Evolutionary conservation across 2,113 vertebrate genomes (phyloP), one percentile per base, ranked within the genome.

Genomic region (Equus quagga): DNA sequence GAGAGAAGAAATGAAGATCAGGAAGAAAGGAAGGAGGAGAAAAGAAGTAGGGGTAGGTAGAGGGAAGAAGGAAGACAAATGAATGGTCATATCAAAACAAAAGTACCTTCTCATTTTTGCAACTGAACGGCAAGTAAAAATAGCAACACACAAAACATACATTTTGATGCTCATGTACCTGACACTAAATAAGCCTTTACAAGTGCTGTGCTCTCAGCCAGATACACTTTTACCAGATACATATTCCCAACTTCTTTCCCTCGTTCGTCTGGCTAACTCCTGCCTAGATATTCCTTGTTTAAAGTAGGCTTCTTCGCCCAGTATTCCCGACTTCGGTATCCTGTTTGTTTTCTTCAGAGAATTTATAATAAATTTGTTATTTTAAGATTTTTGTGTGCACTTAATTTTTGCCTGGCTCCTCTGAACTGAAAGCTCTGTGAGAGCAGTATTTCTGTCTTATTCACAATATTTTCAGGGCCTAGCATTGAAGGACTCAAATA

Each of bases 101-200:
- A 73, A 69, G 67, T 73, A 44, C n/a, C 26, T 91, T 94, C 65
- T 92, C 24, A 62, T 70, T 92, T 96, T 80, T 92, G 56, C 58
- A 49, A 14, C 19, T 94, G 51, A 73, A 64, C 65, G 54, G 62
- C 82, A 82, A 70, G 14, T 86, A 46, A 88, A 80, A 87, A 70
- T 54, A 91, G 31, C 44, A 81, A 44, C n/a, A 44, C 24, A 81
- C 51, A 72, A 70, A 83, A 76, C 41, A 69, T 69, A 28, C 6
- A 78, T 72, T 78, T 78, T 82, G 62, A 64, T 87, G 49, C 8
- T 33, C 18, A 41, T 24, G 13, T 89, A 60, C 69, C 17, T 62
- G 70, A 84, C 21, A 89, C 33, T 62, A 33, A 67, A 64, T 36
- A 80, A 90, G 33, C 31, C 13, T 91, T 76, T 75, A 23, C n/a